Conservation (phyloP, 2,797 vertebrate species). For the Chrosomus eos region DNA sequence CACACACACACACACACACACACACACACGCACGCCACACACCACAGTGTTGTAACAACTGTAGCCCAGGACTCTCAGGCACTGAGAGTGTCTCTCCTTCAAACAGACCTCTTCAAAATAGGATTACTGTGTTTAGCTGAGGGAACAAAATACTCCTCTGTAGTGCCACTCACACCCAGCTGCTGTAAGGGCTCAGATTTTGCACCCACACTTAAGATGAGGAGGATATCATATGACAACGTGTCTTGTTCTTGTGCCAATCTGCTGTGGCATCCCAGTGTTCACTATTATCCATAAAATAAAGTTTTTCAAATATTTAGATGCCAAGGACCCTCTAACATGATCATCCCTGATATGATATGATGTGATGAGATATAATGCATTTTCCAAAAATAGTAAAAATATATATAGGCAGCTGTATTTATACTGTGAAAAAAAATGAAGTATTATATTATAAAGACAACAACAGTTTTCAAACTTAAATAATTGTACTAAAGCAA, state of each 20-base stretch:
- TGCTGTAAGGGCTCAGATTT: conserved; percentile 4
- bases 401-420: background rate
- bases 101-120: conserved; percentile 37
- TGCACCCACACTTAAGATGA: conserved; percentile 14
- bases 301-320: background rate
- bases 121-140: conserved; percentile 30
- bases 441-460: background rate
- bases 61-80: background rate
- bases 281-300: background rate
- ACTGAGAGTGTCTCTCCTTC: conserved; percentile 5
- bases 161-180: conserved; percentile 34
- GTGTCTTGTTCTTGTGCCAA: background rate
- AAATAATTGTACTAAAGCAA: background rate
- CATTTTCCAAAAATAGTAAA: background rate
- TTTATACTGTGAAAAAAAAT: background rate
- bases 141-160: conserved; percentile 28
- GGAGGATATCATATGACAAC: conserved; percentile 13
- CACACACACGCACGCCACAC: background rate
- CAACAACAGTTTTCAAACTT: background rate
- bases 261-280: background rate
- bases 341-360: background rate
- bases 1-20: background rate
- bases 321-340: background rate
- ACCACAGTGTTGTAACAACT: too few relatives aligned
- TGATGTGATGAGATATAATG: background rate